Base-by-base conservation (phyloP, 2,888 invertebrate species). In the Cheilosia impressa region DNA sequence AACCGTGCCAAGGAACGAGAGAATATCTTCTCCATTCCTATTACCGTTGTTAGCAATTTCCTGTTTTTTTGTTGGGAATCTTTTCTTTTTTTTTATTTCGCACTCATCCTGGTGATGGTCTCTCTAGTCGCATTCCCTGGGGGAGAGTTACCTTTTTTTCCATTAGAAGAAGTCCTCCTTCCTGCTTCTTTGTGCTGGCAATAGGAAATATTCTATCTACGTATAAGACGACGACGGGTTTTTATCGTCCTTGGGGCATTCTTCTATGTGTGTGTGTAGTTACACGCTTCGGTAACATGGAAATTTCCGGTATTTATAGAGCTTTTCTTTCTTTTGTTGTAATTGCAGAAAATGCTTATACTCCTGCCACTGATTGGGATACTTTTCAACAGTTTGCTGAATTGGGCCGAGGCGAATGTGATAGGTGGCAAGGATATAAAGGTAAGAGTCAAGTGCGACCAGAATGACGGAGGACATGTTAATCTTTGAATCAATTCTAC, bases 321-420 rank as follows among this genome's bases (percentile, higher is more conserved):
- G 17, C 50, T 43, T 50, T 10, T 19, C 31, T 65, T n/a, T 50
- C 50, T 79, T 69, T 81, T 69, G 75, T 87, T 71, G 79, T 65
- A 53, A 58, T 89, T 90, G 75, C 90, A 92, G 92, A 92, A 92
- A 91, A 92, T 92, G 92, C 90, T 91, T 89, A 91, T 91, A 89
- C 89, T 92, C 88, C 89, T 92, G 90, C 90, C 90, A 88, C 88
- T 91, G 88, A 89, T 92, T 88, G 90, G 91, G 82, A 90, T 92
- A 90, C 90, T 92, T 89, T 90, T 91, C 88, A 91, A 90, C 90
- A 90, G 90, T 90, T 89, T 91, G 88, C 88, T 90, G 87, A 89
- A 89, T 89, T 90, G 89, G 88, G 88, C 90, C 87, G 91, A 89
- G 87, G 92, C 91, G 65, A 91, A 90, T 89, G 89, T 92, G 82